A percentile compares a stretch with the other conserved stretches of the same genome.
Conservation (phyloP, 2,113 vertebrate genomes). For the Rhombomys opimus region DNA sequence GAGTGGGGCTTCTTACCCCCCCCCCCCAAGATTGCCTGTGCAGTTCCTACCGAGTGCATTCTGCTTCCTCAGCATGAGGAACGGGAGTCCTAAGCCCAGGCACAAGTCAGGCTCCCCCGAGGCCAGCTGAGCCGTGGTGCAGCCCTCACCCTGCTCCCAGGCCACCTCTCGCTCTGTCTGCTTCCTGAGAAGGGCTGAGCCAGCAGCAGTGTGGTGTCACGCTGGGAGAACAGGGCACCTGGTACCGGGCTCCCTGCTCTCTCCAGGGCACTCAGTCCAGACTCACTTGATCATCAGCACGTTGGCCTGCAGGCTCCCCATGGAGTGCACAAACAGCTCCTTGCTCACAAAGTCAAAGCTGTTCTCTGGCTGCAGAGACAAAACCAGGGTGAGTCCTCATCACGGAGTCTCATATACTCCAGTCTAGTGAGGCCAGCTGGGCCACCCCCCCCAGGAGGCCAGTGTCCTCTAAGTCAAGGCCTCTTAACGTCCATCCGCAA, state of each 20-base stretch:
- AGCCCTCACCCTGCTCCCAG: not conserved
- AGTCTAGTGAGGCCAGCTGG: fast-evolving
- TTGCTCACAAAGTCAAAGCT: slow-evolving; percentile 72
- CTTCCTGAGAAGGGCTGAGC: not conserved
- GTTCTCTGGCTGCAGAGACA: slow-evolving; percentile 84
- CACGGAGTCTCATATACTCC: fast-evolving
- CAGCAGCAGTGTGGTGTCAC: not conserved
- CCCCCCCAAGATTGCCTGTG: not conserved
- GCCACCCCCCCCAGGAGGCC: not conserved
- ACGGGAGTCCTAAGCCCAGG: not conserved
- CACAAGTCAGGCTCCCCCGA: not conserved
- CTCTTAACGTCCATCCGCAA: not conserved
- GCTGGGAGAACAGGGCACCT: not conserved
- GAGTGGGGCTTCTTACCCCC: too few relatives aligned
- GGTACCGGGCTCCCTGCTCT: not conserved
- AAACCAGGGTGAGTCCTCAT: fast-evolving
- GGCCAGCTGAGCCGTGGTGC: fast-evolving
- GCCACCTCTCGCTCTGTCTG: slow-evolving; percentile 56
- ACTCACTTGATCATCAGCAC: slow-evolving; percentile 91
- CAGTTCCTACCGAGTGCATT: not conserved
- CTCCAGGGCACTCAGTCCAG: not conserved
- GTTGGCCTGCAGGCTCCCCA: slow-evolving; percentile 85
- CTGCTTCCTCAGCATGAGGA: not conserved
- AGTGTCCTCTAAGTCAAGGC: not conserved
- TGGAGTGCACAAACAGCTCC: slow-evolving; percentile 83